Evolutionary conservation across 2,888 invertebrate genomes (phyloP).

Genomic region (Scaptomyza parva): DNA sequence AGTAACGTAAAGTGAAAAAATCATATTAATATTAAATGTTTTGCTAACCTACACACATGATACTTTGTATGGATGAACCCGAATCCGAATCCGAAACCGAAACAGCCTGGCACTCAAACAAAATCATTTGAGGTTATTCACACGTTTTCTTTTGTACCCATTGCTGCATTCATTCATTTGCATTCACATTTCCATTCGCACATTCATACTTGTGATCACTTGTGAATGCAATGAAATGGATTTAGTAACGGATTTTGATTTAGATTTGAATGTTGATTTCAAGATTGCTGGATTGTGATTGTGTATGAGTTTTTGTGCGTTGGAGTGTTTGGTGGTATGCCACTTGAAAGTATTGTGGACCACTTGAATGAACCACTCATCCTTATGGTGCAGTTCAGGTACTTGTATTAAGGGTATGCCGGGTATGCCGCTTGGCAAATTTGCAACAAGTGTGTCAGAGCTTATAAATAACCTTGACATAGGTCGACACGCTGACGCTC

Average conservation of each 20-base stretch:
- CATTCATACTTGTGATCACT: conserved; percentile 20
- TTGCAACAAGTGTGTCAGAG: conserved; percentile 64
- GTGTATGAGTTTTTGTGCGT: conserved; percentile 8
- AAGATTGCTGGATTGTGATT: conserved; percentile 7
- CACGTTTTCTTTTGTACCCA: conserved; percentile 28
- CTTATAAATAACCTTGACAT: conserved; percentile 73
- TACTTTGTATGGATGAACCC: background rate
- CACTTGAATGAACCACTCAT: conserved; percentile 30
- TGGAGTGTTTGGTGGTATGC: conserved; percentile 2
- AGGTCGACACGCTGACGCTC: conserved; percentile 17
- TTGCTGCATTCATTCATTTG: conserved; percentile 20
- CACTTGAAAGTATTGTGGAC: conserved; percentile 38
- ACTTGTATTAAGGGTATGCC: conserved; percentile 5
- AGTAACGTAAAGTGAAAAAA: too few relatives aligned
- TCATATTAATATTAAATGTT: background rate
- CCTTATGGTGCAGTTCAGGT: conserved; percentile 38
- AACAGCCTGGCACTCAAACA: background rate
- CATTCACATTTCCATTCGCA: conserved; percentile 15
- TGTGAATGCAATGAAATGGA: conserved; percentile 29
- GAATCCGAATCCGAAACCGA: too few relatives aligned
- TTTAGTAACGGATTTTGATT: conserved; percentile 32
- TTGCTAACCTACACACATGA: background rate
- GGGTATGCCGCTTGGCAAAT: conserved; percentile 3
- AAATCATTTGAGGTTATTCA: conserved; percentile 36
- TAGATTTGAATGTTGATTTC: conserved; percentile 12